These are phyloP conservation scores for Chironomus tentans DNA, from an alignment of 2,888 invertebrate species.

Conservation along the genomic window DNA sequence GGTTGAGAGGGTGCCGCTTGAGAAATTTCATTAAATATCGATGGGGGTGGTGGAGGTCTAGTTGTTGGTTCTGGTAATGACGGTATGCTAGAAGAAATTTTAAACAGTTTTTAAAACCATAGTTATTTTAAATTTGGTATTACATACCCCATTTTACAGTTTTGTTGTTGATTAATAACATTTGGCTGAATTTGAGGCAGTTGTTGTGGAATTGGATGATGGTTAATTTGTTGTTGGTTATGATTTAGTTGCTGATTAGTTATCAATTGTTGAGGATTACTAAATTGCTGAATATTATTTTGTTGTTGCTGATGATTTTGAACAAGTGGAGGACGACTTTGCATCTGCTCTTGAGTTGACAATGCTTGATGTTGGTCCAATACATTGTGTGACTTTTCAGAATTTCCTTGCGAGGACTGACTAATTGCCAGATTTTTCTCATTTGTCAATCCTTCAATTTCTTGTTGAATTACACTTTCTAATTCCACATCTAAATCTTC, in stretches of 20 bases:
- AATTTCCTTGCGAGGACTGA: neutral
- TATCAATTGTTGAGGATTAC: no score
- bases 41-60: conserved; percentile 60
- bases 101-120: no score
- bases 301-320: neutral
- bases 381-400: no score
- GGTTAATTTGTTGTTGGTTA: conserved; percentile 29
- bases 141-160: neutral
- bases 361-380: no score
- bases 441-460: conserved; percentile 46
- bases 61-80: conserved; percentile 69
- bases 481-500: conserved; percentile 72
- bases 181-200: conserved; percentile 16
- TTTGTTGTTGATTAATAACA: neutral
- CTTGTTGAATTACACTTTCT: conserved; percentile 56
- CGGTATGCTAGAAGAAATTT: conserved; percentile 46
- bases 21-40: conserved; percentile 24
- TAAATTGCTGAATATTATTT: neutral
- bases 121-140: neutral
- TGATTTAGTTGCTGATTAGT: neutral
- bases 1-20: conserved; percentile 30
- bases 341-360: neutral
- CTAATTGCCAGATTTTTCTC: conserved; percentile 34
- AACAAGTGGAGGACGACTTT: neutral
- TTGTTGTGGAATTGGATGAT: conserved; percentile 30